Base-by-base conservation (phyloP, 1,140 invertebrate species). In the Cecropterus lyciades region DNA sequence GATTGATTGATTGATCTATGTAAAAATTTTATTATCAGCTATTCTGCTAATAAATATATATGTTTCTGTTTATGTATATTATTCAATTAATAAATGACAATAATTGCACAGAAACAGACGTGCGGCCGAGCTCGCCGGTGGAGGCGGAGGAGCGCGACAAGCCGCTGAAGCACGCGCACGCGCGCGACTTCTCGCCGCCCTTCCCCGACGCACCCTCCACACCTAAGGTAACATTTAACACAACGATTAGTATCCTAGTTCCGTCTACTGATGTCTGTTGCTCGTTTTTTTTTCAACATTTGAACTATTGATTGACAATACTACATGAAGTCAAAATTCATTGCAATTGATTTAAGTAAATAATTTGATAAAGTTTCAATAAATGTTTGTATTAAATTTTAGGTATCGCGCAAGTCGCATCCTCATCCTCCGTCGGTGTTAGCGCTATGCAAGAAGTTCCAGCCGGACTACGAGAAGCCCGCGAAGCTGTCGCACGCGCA, bases 151-250 rank as follows among this genome's bases (percentile, higher is more conserved):
- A 89, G 70, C 79, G 83, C 48, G 77, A 72, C 74, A 77, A 82
- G 70, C 85, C 82, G 17, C 74, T 89, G 59, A 92, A 92, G 73
- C 92, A 92, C 70, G 75, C 81, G 64, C 87, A 87, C 72, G 82
- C 85, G 69, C 80, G 87, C 24, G 88, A 90, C 68, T 71, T 70
- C 4, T 85, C 86, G 4, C 92, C 89, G 42, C 85, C 93, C 52
- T 94, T 92, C 70, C 93, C 93, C 24, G 93, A 94, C 79, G 94
- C 93, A 20, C 94, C 94, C 68, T 94, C 93, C 71, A 94, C 93
- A 51, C 93, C 93, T 65, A 94, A 94, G 89, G 93, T 94, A n/a
- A n/a, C n/a, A n/a, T n/a, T n/a, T n/a, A n/a, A n/a, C n/a, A n/a
- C n/a, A n/a, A n/a, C n/a, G n/a, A n/a, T n/a, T n/a, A n/a, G n/a